A percentile compares a stretch with the other conserved stretches of the same genome.
Conservation (phyloP, 2,888 invertebrate genomes). For the Spialia ferax region DNA sequence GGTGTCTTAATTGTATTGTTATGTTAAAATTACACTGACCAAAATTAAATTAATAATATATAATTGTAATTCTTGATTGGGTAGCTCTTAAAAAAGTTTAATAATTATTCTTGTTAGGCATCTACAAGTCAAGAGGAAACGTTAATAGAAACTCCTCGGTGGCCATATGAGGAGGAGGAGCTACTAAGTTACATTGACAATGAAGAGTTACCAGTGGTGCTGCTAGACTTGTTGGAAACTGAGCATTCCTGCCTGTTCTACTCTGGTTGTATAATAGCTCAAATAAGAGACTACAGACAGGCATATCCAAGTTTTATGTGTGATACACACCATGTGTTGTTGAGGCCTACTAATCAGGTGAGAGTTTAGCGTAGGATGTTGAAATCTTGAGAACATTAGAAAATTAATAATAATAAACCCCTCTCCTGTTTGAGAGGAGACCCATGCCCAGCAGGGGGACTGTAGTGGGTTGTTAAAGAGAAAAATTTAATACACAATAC, state of each 20-base stretch:
- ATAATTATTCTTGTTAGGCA: constrained; percentile 44
- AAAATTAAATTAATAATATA: too few relatives aligned
- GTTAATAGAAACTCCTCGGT: constrained; percentile 91
- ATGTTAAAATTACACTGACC: too few relatives aligned
- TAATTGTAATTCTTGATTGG: neutral
- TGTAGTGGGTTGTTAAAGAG: too few relatives aligned
- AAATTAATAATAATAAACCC: too few relatives aligned
- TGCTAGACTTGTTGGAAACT: constrained; percentile 93
- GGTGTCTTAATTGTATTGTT: too few relatives aligned
- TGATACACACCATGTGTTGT: constrained; percentile 95
- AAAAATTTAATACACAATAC: too few relatives aligned
- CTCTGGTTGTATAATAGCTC: constrained; percentile 96
- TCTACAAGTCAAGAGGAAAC: constrained; percentile 84
- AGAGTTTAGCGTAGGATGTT: neutral
- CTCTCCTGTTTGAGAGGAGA: too few relatives aligned
- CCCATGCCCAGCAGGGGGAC: too few relatives aligned
- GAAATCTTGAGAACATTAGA: too few relatives aligned
- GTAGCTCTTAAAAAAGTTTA: neutral
- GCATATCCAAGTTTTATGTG: constrained; percentile 92
- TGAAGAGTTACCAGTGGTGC: constrained; percentile 95
- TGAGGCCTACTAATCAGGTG: constrained; percentile 94
- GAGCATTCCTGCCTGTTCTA: constrained; percentile 95
- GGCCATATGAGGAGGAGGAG: constrained; percentile 97
- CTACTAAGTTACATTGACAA: constrained; percentile 95
- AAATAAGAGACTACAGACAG: constrained; percentile 95